These are phyloP conservation scores for Disparrhopalites patrizii DNA, from an alignment of 2,888 invertebrate genomes.

Conservation along the genomic window DNA sequence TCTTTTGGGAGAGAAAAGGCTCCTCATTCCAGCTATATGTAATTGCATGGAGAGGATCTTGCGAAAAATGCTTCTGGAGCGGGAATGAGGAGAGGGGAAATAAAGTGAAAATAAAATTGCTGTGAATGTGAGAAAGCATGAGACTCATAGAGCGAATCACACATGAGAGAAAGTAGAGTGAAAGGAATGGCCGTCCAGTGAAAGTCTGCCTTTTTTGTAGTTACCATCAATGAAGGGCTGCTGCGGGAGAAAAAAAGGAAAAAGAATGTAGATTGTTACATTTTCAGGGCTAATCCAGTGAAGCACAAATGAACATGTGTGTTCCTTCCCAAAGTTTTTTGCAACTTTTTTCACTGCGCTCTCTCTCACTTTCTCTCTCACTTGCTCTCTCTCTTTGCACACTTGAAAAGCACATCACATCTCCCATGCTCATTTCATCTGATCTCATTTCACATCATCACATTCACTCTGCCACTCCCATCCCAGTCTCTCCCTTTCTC, in stretches of 20 bases:
- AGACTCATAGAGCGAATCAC: too few species aligned
- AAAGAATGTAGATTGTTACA: constrained; percentile 6
- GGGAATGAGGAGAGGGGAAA: too few species aligned
- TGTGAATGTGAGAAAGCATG: too few species aligned
- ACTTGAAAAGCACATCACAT: constrained; percentile 19
- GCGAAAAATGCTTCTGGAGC: too few species aligned
- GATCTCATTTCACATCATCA: constrained; percentile 29
- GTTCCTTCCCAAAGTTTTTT: constrained; percentile 25
- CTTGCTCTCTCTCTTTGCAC: too few species aligned
- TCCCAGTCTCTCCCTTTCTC: background rate
- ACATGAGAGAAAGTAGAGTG: background rate
- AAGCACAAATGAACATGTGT: constrained; percentile 25
- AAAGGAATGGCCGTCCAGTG: background rate
- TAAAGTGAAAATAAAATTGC: too few species aligned
- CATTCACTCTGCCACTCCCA: constrained; percentile 7
- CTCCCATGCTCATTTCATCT: constrained; percentile 20
- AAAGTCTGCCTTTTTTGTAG: too few species aligned
- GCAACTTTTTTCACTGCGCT: constrained; percentile 24
- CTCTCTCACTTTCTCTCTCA: too few species aligned
- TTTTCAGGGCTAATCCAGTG: constrained; percentile 2
- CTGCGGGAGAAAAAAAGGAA: background rate
- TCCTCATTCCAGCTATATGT: too few species aligned
- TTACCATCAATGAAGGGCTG: too few species aligned
- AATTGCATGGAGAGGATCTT: too few species aligned
- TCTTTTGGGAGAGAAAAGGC: too few species aligned